Conservation (phyloP, 2,113 vertebrate species). For the Lepus europaeus region DNA sequence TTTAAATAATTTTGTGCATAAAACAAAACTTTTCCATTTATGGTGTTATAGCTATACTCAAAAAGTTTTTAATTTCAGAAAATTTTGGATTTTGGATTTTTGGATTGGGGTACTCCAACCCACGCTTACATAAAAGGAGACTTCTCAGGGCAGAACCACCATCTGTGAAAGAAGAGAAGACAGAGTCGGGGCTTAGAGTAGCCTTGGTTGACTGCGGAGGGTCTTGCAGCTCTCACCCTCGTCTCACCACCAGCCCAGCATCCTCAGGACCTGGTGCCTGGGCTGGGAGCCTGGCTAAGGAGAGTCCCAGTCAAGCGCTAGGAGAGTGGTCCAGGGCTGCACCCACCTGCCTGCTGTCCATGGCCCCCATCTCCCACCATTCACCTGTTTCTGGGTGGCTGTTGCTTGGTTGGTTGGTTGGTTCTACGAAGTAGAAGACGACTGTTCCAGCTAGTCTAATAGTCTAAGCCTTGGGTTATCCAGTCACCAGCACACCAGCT, state of each 20-base stretch:
- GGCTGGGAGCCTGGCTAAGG: not conserved
- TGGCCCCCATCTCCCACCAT: fast-evolving
- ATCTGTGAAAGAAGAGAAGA: not conserved
- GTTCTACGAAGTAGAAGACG: not conserved
- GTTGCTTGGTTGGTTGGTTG: not conserved
- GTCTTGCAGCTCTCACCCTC: not conserved
- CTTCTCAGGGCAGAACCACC: not conserved
- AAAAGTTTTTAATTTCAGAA: not conserved
- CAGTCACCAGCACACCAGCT: fast-evolving
- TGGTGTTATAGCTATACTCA: not conserved
- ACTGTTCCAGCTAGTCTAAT: not conserved
- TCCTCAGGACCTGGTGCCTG: fast-evolving
- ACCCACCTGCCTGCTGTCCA: not conserved
- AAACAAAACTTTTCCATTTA: not conserved
- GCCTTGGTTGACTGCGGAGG: not conserved
- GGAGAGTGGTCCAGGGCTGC: fast-evolving
- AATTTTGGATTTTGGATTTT: not conserved
- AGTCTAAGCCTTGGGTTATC: not conserved
- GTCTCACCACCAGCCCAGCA: fast-evolving
- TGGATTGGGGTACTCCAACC: not conserved
- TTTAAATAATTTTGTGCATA: not conserved
- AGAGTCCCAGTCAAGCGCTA: not conserved
- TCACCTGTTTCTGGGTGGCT: not conserved
- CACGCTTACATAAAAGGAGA: not conserved
- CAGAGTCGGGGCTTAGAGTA: fast-evolving